Percentiles rank a stretch among this genome's conserved stretches.
phyloP scores from a whole-genome alignment of 2,888 invertebrate species.

The Prosapia bicincta region DNA sequence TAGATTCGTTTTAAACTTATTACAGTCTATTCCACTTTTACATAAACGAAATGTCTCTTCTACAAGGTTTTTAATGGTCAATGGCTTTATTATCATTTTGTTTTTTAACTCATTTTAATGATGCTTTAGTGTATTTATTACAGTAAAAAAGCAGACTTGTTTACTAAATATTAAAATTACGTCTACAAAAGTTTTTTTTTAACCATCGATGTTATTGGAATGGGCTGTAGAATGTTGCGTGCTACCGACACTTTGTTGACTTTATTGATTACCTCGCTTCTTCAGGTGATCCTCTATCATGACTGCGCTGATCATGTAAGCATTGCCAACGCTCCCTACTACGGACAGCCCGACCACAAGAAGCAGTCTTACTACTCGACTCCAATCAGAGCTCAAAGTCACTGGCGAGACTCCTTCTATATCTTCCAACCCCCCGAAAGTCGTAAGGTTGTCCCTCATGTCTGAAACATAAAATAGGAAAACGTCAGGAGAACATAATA shows the following conservation, averaged over 20 bases:
- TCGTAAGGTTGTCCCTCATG: slow-evolving; percentile 13
- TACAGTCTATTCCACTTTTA: no score
- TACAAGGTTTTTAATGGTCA: no score
- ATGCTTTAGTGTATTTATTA: no score
- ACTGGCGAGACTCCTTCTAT: slow-evolving; percentile 57
- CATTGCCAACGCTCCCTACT: slow-evolving; percentile 67
- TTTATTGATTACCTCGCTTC: slow-evolving; percentile 54
- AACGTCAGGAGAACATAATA: neutral
- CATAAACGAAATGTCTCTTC: no score
- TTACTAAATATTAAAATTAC: no score
- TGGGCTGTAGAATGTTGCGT: neutral
- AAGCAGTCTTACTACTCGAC: slow-evolving; percentile 61
- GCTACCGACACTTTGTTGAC: neutral
- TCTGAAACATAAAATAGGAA: slow-evolving; percentile 1
- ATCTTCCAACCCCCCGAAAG: slow-evolving; percentile 17
- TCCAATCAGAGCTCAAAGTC: slow-evolving; percentile 63
- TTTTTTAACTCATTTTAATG: no score
- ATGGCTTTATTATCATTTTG: no score
- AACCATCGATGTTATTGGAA: neutral
- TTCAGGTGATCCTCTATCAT: slow-evolving; percentile 68
- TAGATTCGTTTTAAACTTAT: no score
- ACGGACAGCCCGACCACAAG: slow-evolving; percentile 61
- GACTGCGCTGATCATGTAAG: slow-evolving; percentile 71
- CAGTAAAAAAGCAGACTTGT: no score
- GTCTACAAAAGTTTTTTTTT: no score